Base-by-base conservation (phyloP, 1,140 invertebrate genomes). In the Penaeus japonicus region DNA sequence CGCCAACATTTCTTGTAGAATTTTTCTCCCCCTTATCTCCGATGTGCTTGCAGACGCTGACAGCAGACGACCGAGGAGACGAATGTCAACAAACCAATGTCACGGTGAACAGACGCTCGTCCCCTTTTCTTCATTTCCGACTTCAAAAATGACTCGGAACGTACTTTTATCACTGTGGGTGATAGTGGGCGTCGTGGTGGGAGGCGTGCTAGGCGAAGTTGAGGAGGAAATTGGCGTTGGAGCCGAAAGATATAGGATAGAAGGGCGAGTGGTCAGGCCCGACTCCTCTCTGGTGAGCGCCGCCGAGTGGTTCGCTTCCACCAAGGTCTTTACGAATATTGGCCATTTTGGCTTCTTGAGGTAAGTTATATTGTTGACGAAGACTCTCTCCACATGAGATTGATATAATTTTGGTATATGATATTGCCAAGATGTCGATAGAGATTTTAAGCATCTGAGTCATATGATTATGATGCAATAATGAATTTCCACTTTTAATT, bases 281-380 rank as follows among this genome's bases (percentile, higher is more conserved):
- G 89, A 89, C 24, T 82, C 83, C 27, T 89, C 89, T 18, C 12
- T 82, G 20, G 84, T 86, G 22, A 85, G 53, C 32, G 62, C 83
- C 1, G 75, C 83, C 0, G 84, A 89, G 18, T 89, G 89, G 89
- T 89, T 89, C 54, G 89, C 83, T 22, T 85, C 47, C 39, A 89
- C 89, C 20, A 85, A 86, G 47, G 84, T 89, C 35, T 89, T 81
- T 54, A 89, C 89, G 24, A 89, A 85, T 39, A 85, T 59, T 32
- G 89, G 89, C 20, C 89, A 89, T 39, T 75, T 59, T 39, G 89
- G 89, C 15, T 89, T 89, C 22, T 80, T 89, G 15, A 89, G 62
- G 89, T 89, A 24, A 80, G 88, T 84, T 12, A n/a, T n/a, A n/a
- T n/a, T n/a, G n/a, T n/a, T n/a, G n/a, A n/a, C n/a, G n/a, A n/a